Percentiles rank a stretch among this genome's conserved stretches.
phyloP scores from a whole-genome alignment of 1,140 invertebrate genomes.

The Brachionus sp. region DNA sequence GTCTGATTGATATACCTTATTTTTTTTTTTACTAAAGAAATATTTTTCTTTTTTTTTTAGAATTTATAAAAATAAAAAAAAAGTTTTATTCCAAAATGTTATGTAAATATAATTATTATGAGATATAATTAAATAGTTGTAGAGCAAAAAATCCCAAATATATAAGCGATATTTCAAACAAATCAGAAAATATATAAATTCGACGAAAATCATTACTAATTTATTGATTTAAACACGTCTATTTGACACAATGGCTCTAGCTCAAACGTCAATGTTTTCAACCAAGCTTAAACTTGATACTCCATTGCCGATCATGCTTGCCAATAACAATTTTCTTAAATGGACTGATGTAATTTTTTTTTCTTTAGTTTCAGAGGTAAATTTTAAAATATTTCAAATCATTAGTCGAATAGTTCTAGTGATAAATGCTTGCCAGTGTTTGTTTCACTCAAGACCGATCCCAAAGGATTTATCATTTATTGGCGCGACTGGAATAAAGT shows the following conservation, averaged over 20 bases:
- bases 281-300: neutral
- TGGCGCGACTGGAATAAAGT: slow-evolving; percentile 31
- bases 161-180: neutral
- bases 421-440: neutral
- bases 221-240: neutral
- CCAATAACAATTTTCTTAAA: neutral
- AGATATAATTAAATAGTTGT: slow-evolving; percentile 11
- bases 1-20: neutral
- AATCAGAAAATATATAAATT: neutral
- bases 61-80: neutral
- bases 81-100: neutral
- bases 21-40: neutral
- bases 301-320: neutral
- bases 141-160: neutral
- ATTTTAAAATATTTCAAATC: neutral
- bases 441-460: neutral
- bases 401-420: neutral
- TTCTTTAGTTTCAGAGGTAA: neutral
- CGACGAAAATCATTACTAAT: neutral
- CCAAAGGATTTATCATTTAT: slow-evolving; percentile 20
- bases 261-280: slow-evolving; percentile 17
- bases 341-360: neutral
- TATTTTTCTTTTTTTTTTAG: neutral
- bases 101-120: slow-evolving; percentile 12
- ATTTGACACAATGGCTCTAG: neutral